Conservation (phyloP, 2,797 vertebrate genomes). For the Ambastaia sidthimunki region DNA sequence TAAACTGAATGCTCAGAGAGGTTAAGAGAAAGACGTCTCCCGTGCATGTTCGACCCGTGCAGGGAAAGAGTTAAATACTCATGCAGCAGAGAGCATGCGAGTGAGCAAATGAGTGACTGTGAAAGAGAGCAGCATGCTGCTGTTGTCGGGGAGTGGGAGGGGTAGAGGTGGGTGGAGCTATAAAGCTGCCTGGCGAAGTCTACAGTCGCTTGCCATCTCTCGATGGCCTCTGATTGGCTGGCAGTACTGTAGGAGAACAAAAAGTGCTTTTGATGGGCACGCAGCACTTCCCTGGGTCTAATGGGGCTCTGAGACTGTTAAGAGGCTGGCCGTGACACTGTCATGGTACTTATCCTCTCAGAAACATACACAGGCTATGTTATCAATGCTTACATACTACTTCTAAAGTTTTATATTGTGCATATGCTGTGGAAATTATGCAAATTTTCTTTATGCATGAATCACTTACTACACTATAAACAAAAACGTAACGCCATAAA, state of each 20-base stretch:
- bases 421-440: too few relatives aligned
- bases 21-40: conserved; percentile 5
- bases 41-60: not conserved
- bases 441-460: too few relatives aligned
- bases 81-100: conserved; percentile 1
- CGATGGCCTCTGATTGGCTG: conserved; percentile 72
- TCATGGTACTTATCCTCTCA: not conserved
- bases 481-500: too few relatives aligned
- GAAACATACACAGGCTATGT: too few relatives aligned
- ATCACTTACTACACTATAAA: too few relatives aligned
- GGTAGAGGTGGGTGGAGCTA: conserved; percentile 66
- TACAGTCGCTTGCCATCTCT: conserved; percentile 62
- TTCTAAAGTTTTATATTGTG: too few relatives aligned
- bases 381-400: too few relatives aligned
- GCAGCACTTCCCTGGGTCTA: conserved; percentile 61
- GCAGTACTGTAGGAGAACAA: conserved; percentile 68
- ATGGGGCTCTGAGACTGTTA: conserved; percentile 64
- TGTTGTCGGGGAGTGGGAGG: conserved; percentile 74
- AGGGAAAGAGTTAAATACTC: conserved; percentile 36
- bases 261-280: conserved; percentile 75
- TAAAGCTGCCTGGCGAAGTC: conserved; percentile 68
- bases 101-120: conserved; percentile 41
- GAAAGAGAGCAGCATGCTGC: conserved; percentile 67
- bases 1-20: conserved; percentile 13
- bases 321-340: conserved; percentile 61